Evolutionary conservation across 35 echinoderm and acorn worm genomes (phyloP), one percentile per base, ranked within the genome.

Genomic region (Heliocidaris erythrogramma): DNA sequence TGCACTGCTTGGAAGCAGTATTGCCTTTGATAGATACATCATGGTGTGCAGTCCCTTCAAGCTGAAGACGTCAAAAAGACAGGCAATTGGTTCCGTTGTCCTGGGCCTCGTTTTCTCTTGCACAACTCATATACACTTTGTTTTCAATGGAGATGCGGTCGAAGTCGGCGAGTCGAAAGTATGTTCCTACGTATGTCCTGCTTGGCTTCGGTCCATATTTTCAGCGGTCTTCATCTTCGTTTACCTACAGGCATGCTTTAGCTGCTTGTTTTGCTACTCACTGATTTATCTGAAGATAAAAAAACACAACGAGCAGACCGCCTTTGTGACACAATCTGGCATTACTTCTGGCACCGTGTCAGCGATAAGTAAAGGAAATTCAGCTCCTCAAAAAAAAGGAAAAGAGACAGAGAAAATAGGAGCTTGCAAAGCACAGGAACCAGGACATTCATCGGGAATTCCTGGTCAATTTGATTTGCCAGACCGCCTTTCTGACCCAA

Each of bases 21-120:
- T 48, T 88, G 86, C 86, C 17, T 32, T 32, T 30, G 86, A 88
- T 88, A 88, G 86, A 48, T 88, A 88, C 30, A 17, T 88, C 31
- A 14, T 88, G 7, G 86, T 88, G 10, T 88, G 86, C 30, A 30
- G 86, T 42, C 86, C 86, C 1, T 88, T 9, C 30, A 48, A 88
- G 3, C 16, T 31, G 31, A 31, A 24, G 21, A 88, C 86, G 7
- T 88, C 86, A 11, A 88, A 88, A 88, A 13, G 86, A 35, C 5
- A 2, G 24, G 61, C 61, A 18, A 35, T 10, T 9, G 9, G 17
- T 17, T 32, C 16, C 5, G 47, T 88, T 88, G 47, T 88, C 24
- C 14, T 48, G 10, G 2, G 14, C 27, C 10, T 1, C 31, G 30
- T 35, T 31, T 32, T 88, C 1, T 88, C 10, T 88, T 32, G 17